Percentiles rank a stretch among this genome's conserved stretches.
phyloP scores from a whole-genome alignment of 2,888 invertebrate species.

The Plagodis dolabraria region DNA sequence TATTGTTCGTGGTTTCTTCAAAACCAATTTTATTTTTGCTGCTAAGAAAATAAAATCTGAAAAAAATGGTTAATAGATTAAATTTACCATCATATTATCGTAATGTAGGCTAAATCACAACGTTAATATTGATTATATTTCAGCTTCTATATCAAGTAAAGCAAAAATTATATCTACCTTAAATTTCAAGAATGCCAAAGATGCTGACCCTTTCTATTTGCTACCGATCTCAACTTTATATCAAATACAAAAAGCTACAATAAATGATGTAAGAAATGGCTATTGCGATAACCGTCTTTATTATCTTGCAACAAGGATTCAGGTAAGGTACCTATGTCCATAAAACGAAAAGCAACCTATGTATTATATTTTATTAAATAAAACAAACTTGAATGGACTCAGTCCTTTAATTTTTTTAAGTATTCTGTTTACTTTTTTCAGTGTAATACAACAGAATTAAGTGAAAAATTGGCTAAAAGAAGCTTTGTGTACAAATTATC shows the following conservation, averaged over 20 bases:
- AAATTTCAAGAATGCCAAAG: constrained; percentile 72
- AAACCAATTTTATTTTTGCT: not conserved
- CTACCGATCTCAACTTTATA: constrained; percentile 65
- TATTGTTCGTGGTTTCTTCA: constrained; percentile 9
- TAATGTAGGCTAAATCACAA: no score
- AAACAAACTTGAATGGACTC: no score
- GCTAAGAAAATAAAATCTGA: constrained; percentile 10
- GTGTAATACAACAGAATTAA: constrained; percentile 71
- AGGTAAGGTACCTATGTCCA: constrained; percentile 55
- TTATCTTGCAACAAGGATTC: constrained; percentile 78
- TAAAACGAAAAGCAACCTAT: no score
- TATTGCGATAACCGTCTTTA: constrained; percentile 83
- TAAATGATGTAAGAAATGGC: constrained; percentile 67
- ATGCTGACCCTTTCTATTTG: constrained; percentile 81
- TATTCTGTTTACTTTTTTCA: constrained; percentile 42
- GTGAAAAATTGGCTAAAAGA: constrained; percentile 77
- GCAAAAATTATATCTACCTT: constrained; percentile 65
- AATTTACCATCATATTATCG: no score
- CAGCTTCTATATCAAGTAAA: constrained; percentile 58
- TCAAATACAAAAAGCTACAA: constrained; percentile 60
- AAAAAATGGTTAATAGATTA: constrained; percentile 23
- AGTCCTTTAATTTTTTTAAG: no score
- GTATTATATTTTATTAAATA: no score
- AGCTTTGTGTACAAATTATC: constrained; percentile 83
- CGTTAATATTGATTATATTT: not conserved